Evolutionary conservation across 2,113 vertebrate species (phyloP).

Genomic region (Zeus faber): DNA sequence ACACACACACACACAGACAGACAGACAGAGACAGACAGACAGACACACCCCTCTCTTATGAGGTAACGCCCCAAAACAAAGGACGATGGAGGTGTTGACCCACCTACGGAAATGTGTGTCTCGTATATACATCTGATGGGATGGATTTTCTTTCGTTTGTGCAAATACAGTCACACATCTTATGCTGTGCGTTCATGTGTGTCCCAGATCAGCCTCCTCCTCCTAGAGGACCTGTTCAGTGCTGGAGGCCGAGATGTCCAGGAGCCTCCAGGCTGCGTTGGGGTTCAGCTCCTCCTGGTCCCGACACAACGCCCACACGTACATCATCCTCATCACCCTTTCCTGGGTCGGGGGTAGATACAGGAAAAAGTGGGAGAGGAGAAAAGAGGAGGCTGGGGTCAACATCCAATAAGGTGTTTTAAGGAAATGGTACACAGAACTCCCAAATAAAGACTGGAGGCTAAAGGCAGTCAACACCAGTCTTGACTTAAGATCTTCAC

Average conservation of each 20-base stretch:
- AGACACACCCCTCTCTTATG: neutral
- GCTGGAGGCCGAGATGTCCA: slow-evolving; percentile 93
- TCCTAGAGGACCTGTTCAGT: slow-evolving; percentile 88
- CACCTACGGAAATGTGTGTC: slow-evolving; percentile 3
- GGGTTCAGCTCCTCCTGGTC: slow-evolving; percentile 95
- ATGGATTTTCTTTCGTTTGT: slow-evolving; percentile 21
- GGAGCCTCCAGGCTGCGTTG: slow-evolving; percentile 87
- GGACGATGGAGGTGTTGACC: neutral
- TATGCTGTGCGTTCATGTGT: too few relatives aligned
- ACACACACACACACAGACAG: neutral
- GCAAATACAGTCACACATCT: too few relatives aligned
- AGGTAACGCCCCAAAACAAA: too few relatives aligned
- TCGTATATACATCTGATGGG: neutral
- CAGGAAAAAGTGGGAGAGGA: slow-evolving; percentile 11
- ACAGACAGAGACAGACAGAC: slow-evolving; percentile 10
- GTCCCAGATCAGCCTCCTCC: neutral
- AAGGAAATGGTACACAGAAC: too few relatives aligned
- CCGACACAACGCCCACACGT: slow-evolving; percentile 93
- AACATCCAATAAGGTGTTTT: too few relatives aligned
- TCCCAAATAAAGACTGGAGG: too few relatives aligned
- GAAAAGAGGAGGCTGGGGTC: too few relatives aligned
- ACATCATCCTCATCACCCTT: slow-evolving; percentile 90
- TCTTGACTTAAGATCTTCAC: too few relatives aligned
- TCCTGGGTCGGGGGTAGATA: slow-evolving; percentile 72
- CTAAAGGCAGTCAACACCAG: too few relatives aligned